Conservation (phyloP, 2,888 invertebrate genomes). For the Hymenopus coronatus region DNA sequence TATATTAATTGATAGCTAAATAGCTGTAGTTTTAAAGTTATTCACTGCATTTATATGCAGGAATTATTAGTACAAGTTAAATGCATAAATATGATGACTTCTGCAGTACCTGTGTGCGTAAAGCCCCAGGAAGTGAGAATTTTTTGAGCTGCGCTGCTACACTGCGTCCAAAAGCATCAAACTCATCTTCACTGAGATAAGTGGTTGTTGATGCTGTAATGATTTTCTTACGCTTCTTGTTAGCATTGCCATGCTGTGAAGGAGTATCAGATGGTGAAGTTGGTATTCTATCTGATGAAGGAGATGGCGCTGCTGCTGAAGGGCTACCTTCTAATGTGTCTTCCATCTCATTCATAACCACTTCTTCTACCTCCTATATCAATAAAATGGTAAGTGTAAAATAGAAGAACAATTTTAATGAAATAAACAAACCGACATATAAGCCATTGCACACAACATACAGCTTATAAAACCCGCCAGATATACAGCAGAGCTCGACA, state of each 20-base stretch:
- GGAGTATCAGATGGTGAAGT: background rate
- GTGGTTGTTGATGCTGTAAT: background rate
- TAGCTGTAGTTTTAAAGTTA: too few species aligned
- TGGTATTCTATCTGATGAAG: background rate
- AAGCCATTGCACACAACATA: too few species aligned
- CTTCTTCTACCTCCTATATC: background rate
- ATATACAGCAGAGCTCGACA: too few species aligned
- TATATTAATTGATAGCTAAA: too few species aligned
- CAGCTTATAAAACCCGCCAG: too few species aligned
- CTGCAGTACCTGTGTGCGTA: background rate
- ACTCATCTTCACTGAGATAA: background rate
- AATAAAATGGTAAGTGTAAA: background rate
- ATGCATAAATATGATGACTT: too few species aligned
- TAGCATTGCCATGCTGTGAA: background rate
- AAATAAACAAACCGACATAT: too few species aligned
- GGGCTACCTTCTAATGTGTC: background rate
- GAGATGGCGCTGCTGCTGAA: background rate
- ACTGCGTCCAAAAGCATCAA: constrained; percentile 3
- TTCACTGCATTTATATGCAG: too few species aligned
- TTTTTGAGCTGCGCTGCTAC: background rate
- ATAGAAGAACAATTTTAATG: too few species aligned
- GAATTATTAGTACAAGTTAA: too few species aligned
- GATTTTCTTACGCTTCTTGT: background rate
- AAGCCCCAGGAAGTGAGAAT: background rate
- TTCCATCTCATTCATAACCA: background rate